Conservation (phyloP, 2,888 invertebrate genomes). For the Drosophila multiciliata region DNA sequence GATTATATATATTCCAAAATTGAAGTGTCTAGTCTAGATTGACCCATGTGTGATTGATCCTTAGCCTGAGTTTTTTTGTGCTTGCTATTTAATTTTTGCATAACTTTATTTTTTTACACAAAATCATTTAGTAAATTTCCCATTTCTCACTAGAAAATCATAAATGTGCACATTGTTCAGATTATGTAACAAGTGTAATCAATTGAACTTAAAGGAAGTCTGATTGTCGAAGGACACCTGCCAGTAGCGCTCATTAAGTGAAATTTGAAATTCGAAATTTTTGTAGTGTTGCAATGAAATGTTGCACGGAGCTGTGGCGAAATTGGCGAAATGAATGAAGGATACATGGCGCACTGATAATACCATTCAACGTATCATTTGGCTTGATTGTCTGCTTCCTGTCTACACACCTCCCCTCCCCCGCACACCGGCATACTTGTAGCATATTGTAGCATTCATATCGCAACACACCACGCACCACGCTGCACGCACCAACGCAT, state of each 20-base stretch:
- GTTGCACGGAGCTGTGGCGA: neutral
- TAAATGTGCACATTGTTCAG: neutral
- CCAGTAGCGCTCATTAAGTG: slow-evolving; percentile 40
- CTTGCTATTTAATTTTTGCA: neutral
- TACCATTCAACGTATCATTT: slow-evolving; percentile 65
- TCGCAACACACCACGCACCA: slow-evolving; percentile 17
- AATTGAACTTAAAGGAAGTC: slow-evolving; percentile 2
- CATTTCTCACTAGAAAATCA: neutral
- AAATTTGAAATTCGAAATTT: neutral
- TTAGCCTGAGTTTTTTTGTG: neutral
- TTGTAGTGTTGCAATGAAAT: neutral
- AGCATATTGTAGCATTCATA: slow-evolving; percentile 54
- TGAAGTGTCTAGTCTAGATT: too few relatives aligned
- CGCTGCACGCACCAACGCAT: slow-evolving; percentile 23
- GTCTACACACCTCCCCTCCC: slow-evolving; percentile 37
- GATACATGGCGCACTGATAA: slow-evolving; percentile 36
- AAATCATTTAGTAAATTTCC: neutral
- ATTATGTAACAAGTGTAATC: neutral
- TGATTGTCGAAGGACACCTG: slow-evolving; percentile 28
- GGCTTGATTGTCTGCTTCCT: slow-evolving; percentile 72
- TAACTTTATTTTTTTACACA: neutral
- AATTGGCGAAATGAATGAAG: slow-evolving; percentile 5
- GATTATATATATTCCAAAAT: neutral
- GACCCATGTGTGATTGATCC: too few relatives aligned
- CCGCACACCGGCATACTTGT: slow-evolving; percentile 30